phyloP scores from a whole-genome alignment of 2,797 vertebrate genomes.

The Sebastes minor region DNA sequence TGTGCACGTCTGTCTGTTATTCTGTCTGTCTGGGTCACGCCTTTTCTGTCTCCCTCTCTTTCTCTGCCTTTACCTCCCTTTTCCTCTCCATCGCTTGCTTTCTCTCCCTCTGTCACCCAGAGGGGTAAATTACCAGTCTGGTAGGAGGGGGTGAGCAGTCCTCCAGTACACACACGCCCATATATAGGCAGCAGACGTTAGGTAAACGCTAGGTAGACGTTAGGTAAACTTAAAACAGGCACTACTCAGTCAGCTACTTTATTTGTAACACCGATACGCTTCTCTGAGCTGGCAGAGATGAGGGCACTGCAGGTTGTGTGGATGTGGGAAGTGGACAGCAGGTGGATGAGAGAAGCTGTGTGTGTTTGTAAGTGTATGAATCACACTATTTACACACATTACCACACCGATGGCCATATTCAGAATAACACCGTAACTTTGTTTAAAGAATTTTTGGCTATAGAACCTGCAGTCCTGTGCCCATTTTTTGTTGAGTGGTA shows the following conservation, averaged over 20 bases:
- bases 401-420: conserved; percentile 28
- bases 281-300: conserved; percentile 65
- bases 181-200: conserved; percentile 86
- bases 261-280: conserved; percentile 75
- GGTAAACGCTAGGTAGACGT: conserved; percentile 85
- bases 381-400: conserved; percentile 53
- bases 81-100: conserved; percentile 6
- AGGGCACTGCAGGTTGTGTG: conserved; percentile 26
- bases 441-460: conserved; percentile 42
- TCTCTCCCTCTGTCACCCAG: conserved; percentile 24
- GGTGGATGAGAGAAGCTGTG: conserved; percentile 51
- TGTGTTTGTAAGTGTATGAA: conserved; percentile 34
- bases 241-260: conserved; percentile 73
- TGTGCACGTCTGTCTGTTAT: conserved; percentile 16
- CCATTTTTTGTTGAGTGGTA: conserved; percentile 18
- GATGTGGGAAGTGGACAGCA: conserved; percentile 52
- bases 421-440: conserved; percentile 43
- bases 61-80: conserved; percentile 16
- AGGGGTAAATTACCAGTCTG: conserved; percentile 55
- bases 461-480: conserved; percentile 1
- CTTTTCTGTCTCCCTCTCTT: conserved; percentile 5
- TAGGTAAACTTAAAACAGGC: conserved; percentile 82
- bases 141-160: conserved; percentile 31
- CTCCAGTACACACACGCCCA: conserved; percentile 60
- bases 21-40: conserved; percentile 45